Evolutionary conservation across 1,140 invertebrate species (phyloP), one percentile per base, ranked within the genome.

Genomic region (Papilio aristodemus): DNA sequence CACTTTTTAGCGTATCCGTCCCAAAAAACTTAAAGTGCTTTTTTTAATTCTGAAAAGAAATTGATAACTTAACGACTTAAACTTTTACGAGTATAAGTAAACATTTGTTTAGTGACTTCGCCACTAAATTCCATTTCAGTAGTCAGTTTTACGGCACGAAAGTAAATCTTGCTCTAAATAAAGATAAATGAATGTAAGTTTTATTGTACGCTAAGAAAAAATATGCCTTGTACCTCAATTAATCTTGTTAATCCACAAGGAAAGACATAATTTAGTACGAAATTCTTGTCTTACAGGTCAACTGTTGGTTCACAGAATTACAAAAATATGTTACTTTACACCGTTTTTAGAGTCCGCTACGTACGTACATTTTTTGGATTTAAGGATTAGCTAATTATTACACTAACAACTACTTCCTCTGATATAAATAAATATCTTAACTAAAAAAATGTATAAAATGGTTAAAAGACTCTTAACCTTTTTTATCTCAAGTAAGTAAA

Each of bases 231-330:
- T 25, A 4, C 19, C 46, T 9, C 10, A 22, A 54, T 54, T 54
- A 54, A 54, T 54, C 46, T 54, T 25, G 46, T 54, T 54, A 54
- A 54, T 54, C 46, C 46, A 22, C 46, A 54, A 54, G 19, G 46
- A 54, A 54, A 54, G 10, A 54, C 10, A 50, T 22, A 22, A 50
- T 32, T 32, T 32, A 50, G 9, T 17, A 17, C 46, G 19, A 50
- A 11, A 3, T 50, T 25, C 19, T 54, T 9, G 17, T 46, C 17
- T 54, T 6, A 54, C 19, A 22, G 19, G 19, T 19, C 7, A 3
- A 54, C 22, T 54, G 22, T 9, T 46, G 17, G 14, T 46, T 4
- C 4, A 19, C 1, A 9, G 9, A 19, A 19, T 46, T 19, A 1
- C 41, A 6, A 4, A 14, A 14, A 32, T 32, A 6, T 32, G 2